Conservation (phyloP, 2,113 vertebrate genomes). For the Sylvietta virens region DNA sequence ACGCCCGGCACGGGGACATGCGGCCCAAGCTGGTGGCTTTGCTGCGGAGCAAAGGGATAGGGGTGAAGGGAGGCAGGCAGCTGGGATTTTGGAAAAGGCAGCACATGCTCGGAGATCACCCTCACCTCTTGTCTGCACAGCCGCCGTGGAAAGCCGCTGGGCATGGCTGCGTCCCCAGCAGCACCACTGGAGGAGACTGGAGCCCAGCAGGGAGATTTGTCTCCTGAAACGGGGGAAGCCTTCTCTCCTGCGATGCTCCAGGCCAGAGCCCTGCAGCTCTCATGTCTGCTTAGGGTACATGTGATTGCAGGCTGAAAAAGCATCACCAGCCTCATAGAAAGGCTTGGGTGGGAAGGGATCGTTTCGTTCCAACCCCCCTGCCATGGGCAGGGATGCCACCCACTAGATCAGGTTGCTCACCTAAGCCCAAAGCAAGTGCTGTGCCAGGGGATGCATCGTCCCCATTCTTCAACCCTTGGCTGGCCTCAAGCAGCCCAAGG, state of each 20-base stretch:
- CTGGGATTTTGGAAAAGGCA: neutral
- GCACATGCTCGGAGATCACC: fast-evolving
- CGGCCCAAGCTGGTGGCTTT: neutral
- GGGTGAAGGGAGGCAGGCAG: neutral
- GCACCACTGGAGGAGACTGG: no score
- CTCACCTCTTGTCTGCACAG: neutral
- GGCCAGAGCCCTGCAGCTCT: neutral
- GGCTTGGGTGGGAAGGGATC: neutral
- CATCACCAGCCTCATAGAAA: neutral
- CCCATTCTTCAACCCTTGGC: neutral
- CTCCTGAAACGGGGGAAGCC: neutral
- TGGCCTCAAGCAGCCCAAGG: neutral
- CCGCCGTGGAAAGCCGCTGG: neutral
- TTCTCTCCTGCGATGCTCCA: fast-evolving
- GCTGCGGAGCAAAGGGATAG: neutral
- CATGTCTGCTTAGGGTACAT: fast-evolving
- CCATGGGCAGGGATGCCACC: neutral
- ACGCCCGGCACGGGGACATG: fast-evolving
- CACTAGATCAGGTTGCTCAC: neutral
- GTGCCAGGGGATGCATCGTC: fast-evolving
- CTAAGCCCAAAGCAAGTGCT: neutral
- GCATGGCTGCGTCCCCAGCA: fast-evolving
- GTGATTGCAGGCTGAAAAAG: neutral
- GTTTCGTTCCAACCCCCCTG: neutral
- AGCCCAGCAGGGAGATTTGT: neutral